Percentiles rank a stretch among this genome's conserved stretches.
Evolutionary conservation across 2,113 vertebrate genomes (phyloP).

Genomic region (Elaphurus davidianus): DNA sequence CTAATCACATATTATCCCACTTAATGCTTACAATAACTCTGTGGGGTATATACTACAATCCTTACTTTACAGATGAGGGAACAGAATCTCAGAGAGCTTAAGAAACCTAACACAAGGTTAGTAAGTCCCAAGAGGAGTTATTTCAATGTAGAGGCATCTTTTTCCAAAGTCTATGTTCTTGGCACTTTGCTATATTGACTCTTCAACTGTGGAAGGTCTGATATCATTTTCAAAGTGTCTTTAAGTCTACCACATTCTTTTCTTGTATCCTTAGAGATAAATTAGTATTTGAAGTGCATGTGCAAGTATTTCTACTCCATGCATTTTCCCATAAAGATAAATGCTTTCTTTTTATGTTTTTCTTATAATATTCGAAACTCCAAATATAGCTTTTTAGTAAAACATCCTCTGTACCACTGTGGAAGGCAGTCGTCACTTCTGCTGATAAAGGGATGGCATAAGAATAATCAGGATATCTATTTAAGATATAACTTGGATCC

Average conservation of each 20-base stretch:
- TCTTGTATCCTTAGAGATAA: neutral
- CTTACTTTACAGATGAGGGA: neutral
- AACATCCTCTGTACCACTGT: neutral
- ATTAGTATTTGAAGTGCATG: slow-evolving; percentile 25
- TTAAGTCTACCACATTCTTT: neutral
- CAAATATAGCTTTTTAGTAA: neutral
- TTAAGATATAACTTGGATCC: neutral
- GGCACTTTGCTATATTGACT: neutral
- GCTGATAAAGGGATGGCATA: neutral
- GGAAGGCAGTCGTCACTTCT: neutral
- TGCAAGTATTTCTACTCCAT: neutral
- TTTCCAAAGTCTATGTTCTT: neutral
- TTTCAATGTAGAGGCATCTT: neutral
- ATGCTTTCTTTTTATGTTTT: neutral
- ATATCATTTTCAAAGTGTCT: neutral
- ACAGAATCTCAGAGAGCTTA: neutral
- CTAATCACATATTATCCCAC: neutral
- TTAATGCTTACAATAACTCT: neutral
- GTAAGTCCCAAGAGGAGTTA: neutral
- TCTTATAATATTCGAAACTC: neutral
- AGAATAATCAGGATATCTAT: neutral
- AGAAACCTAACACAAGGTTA: neutral
- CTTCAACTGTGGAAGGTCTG: neutral
- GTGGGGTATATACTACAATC: too few relatives aligned
- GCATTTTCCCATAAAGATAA: neutral